phyloP scores from a whole-genome alignment of 1,140 invertebrate genomes.

The Chrysomallon squamiferum region DNA sequence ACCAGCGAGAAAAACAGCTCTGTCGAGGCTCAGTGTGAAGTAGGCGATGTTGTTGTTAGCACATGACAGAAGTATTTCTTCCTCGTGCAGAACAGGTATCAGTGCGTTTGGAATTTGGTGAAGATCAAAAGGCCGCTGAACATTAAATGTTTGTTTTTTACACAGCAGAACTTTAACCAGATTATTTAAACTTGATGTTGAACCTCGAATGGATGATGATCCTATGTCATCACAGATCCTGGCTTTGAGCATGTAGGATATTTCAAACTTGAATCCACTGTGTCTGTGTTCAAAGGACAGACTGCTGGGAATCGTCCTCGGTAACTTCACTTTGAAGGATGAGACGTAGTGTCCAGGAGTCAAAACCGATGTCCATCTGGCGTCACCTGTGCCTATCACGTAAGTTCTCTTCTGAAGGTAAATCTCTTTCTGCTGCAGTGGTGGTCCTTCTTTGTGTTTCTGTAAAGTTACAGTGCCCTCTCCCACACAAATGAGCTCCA shows the following conservation, averaged over 20 bases:
- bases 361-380: slow-evolving; percentile 39
- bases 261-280: slow-evolving; percentile 42
- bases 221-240: slow-evolving; percentile 47
- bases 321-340: slow-evolving; percentile 43
- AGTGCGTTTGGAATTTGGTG: slow-evolving; percentile 34
- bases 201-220: slow-evolving; percentile 34
- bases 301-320: slow-evolving; percentile 40
- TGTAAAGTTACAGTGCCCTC: slow-evolving; percentile 29
- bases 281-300: slow-evolving; percentile 36
- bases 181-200: slow-evolving; percentile 30
- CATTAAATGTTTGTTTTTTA: slow-evolving; percentile 32
- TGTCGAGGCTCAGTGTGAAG: slow-evolving; percentile 37
- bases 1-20: slow-evolving; percentile 46
- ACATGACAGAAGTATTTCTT: slow-evolving; percentile 18
- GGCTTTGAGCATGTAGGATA: slow-evolving; percentile 42
- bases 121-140: slow-evolving; percentile 44
- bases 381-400: slow-evolving; percentile 45
- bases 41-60: slow-evolving; percentile 15
- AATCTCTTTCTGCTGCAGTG: slow-evolving; percentile 32
- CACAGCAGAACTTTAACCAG: slow-evolving; percentile 44
- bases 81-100: slow-evolving; percentile 29
- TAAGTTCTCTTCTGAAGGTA: slow-evolving; percentile 48
- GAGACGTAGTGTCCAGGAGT: slow-evolving; percentile 53
- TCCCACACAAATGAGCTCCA: slow-evolving; percentile 50
- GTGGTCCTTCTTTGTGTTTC: slow-evolving; percentile 17